Base-by-base conservation (phyloP, 2,888 invertebrate genomes). In the Trimorus sp. region DNA sequence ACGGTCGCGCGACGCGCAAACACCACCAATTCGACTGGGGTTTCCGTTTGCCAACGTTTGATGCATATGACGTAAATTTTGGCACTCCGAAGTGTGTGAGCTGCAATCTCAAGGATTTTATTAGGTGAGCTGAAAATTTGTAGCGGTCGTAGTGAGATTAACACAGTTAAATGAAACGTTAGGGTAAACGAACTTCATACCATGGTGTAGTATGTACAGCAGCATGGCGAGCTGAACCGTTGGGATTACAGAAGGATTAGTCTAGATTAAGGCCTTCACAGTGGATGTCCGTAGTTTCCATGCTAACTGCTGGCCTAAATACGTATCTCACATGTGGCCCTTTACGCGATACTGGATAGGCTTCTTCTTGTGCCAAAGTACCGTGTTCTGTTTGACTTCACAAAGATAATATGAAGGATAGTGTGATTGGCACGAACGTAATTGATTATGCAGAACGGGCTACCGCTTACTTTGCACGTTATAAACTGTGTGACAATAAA, bases 251-350 rank as follows among this genome's bases (percentile, higher is more conserved):
- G 82, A 73, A 84, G 86, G 89, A 90, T 90, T 89, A 89, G 88
- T 88, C 88, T 88, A 89, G 89, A 90, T 90, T 89, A 90, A 87
- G 86, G 87, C 85, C 84, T 81, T 83, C 73, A 65, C 84, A 86
- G 85, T 86, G 85, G 86, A 87, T 88, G 85, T 87, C 87, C 84
- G 86, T 86, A 88, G 87, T 89, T 89, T 88, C 88, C 84, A 86
- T 88, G 88, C 89, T 89, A 89, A 90, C 88, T 88, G 87, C 86
- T 86, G 87, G 84, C 87, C 88, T 85, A 86, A 86, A 89, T 88
- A 85, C 87, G 85, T 87, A 89, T 86, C 86, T 86, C 85, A 83
- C 82, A 84, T 84, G 81, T 83, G 76, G 83, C 79, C 79, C 71
- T 80, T 79, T 76, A 58, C 65, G 69, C 63, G 68, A 76, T 77